phyloP scores from a whole-genome alignment of 2,888 invertebrate genomes.

The Liposcelis brunnea region DNA sequence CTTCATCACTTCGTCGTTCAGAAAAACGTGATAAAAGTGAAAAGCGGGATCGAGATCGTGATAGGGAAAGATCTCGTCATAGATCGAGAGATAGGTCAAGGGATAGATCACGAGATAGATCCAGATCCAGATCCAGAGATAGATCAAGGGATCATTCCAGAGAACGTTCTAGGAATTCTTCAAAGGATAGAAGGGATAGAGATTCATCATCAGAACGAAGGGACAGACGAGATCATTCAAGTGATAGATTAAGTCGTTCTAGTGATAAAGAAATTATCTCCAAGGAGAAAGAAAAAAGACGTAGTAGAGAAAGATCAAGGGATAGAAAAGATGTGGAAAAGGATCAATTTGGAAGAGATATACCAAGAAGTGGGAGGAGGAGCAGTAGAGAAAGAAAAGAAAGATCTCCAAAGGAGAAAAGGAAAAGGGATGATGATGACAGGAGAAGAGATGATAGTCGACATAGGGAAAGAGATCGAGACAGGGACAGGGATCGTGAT shows the following conservation, averaged over 20 bases:
- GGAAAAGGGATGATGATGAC: conserved; percentile 16
- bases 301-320: conserved; percentile 5
- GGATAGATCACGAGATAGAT: conserved; percentile 14
- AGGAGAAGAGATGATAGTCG: conserved; percentile 14
- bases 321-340: conserved; percentile 1
- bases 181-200: conserved; percentile 13
- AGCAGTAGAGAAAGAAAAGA: background rate
- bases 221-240: conserved; percentile 10
- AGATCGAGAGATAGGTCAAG: conserved; percentile 12
- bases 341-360: too few species aligned
- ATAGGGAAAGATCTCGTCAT: conserved; percentile 8
- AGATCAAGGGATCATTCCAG: conserved; percentile 14
- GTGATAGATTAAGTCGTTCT: too few species aligned
- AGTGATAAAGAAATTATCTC: too few species aligned
- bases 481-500: conserved; percentile 6
- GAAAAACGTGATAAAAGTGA: too few species aligned
- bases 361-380: too few species aligned
- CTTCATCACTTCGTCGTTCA: too few species aligned
- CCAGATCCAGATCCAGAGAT: conserved; percentile 16
- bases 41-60: background rate
- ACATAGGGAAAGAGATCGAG: conserved; percentile 10
- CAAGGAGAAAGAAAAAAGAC: too few species aligned
- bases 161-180: conserved; percentile 13
- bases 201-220: conserved; percentile 10
- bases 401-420: background rate